Evolutionary conservation across 2,888 invertebrate genomes (phyloP).

Genomic region (Carabus problematicus): DNA sequence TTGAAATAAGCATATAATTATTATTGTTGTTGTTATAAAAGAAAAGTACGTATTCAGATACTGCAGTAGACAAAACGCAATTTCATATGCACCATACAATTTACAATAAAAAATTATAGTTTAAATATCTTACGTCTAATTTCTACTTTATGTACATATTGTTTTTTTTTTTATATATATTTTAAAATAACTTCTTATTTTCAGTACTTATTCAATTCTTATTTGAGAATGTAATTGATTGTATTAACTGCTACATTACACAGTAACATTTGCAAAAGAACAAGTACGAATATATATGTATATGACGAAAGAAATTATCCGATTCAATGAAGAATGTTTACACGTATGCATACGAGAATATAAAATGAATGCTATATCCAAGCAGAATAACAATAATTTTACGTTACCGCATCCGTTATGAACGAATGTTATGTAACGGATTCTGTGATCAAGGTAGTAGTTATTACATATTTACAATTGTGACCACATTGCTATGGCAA

Average conservation of each 20-base stretch:
- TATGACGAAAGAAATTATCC: too few relatives aligned
- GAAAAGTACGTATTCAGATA: neutral
- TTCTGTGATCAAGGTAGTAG: too few relatives aligned
- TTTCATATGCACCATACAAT: conserved; percentile 34
- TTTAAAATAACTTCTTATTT: conserved; percentile 43
- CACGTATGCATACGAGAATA: too few relatives aligned
- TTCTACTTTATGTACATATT: conserved; percentile 43
- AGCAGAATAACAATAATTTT: too few relatives aligned
- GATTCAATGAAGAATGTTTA: too few relatives aligned
- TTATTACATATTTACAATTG: too few relatives aligned
- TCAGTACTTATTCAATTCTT: conserved; percentile 42
- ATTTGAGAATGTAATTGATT: conserved; percentile 38
- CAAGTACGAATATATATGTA: too few relatives aligned
- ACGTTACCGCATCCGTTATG: too few relatives aligned
- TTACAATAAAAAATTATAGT: conserved; percentile 43
- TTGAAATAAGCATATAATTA: neutral
- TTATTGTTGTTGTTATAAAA: conserved; percentile 1
- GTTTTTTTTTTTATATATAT: conserved; percentile 33
- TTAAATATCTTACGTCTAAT: conserved; percentile 41
- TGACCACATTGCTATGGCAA: too few relatives aligned
- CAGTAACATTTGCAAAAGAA: too few relatives aligned
- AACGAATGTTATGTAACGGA: too few relatives aligned
- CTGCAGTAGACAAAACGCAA: conserved; percentile 21
- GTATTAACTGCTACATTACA: conserved; percentile 3
- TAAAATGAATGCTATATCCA: too few relatives aligned